These are phyloP conservation scores for Lordiphosa clarofinis DNA, from an alignment of 1,140 invertebrate genomes.

Conservation along the genomic window DNA sequence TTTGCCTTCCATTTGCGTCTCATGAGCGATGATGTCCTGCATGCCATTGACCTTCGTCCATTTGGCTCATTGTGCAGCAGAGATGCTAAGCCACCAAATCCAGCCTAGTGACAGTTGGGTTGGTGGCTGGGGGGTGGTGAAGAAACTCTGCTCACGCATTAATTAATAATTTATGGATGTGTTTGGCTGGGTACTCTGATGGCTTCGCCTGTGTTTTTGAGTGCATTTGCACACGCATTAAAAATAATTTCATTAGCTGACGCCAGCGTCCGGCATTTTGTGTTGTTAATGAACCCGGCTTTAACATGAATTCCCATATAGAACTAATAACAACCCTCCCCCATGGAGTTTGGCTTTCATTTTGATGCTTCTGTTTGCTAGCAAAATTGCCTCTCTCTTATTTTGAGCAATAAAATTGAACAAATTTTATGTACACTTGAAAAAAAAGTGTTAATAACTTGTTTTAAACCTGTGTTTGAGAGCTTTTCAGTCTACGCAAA, in stretches of 20 bases:
- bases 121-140: too few relatives aligned
- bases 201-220: slow-evolving; percentile 44
- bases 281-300: slow-evolving; percentile 12
- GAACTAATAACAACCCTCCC: background rate
- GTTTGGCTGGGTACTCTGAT: slow-evolving; percentile 11
- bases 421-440: slow-evolving; percentile 55
- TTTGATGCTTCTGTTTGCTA: too few relatives aligned
- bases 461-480: too few relatives aligned
- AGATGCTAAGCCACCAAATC: slow-evolving; percentile 14
- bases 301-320: background rate
- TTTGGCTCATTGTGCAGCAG: slow-evolving; percentile 8
- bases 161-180: slow-evolving; percentile 67
- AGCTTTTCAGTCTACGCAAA: too few relatives aligned
- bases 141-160: slow-evolving; percentile 71
- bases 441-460: too few relatives aligned
- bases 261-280: slow-evolving; percentile 18
- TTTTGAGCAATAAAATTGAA: slow-evolving; percentile 55
- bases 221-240: slow-evolving; percentile 70
- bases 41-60: slow-evolving; percentile 16
- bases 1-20: slow-evolving; percentile 71
- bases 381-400: too few relatives aligned
- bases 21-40: slow-evolving; percentile 17
- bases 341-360: background rate
- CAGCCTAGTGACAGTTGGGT: slow-evolving; percentile 7
- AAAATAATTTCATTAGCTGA: slow-evolving; percentile 65